phyloP scores from a whole-genome alignment of 2,113 vertebrate genomes.

The Catharus fuscescens region DNA sequence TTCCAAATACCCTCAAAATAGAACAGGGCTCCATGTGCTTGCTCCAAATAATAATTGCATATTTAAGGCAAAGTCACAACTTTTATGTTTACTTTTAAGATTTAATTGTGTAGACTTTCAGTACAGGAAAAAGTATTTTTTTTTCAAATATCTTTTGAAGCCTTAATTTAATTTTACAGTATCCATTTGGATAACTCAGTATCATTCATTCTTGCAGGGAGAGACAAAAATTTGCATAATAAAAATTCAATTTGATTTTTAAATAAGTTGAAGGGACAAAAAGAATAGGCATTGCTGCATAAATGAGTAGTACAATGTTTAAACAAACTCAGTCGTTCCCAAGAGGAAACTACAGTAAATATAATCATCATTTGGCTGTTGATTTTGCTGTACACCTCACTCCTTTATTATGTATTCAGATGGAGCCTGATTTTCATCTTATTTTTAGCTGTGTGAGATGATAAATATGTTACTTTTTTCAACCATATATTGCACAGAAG shows the following conservation, averaged over 20 bases:
- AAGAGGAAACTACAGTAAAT: neutral
- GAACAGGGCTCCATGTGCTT: neutral
- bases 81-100: neutral
- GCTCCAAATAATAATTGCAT: neutral
- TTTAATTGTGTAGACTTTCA: neutral
- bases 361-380: rapidly evolving
- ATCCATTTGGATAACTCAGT: neutral
- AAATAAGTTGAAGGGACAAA: neutral
- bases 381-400: neutral
- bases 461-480: neutral
- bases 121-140: neutral
- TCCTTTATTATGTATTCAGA: neutral
- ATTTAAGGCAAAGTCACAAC: neutral
- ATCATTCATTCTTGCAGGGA: neutral
- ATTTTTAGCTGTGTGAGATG: neutral
- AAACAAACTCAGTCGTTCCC: neutral
- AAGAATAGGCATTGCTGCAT: neutral
- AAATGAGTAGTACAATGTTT: neutral
- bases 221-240: neutral
- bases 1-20: neutral
- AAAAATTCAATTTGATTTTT: neutral
- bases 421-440: neutral
- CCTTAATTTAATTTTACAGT: neutral
- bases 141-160: neutral
- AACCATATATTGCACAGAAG: neutral